Evolutionary conservation across 1,140 invertebrate species (phyloP).

Genomic region (Mylabris phalerata): DNA sequence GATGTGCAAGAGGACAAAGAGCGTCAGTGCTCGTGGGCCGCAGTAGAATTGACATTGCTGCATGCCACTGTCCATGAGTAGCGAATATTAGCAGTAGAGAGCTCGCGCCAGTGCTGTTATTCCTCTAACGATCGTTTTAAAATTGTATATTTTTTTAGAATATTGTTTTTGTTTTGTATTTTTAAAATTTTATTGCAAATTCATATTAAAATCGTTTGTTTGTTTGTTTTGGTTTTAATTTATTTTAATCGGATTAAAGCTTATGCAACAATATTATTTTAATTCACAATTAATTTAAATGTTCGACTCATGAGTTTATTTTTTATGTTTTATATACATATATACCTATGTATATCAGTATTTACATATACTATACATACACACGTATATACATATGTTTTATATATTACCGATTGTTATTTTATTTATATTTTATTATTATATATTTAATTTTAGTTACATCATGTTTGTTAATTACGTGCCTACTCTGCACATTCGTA

Average conservation of each 20-base stretch:
- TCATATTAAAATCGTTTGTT: not conserved
- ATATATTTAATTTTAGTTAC: slow-evolving; percentile 19
- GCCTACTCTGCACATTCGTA: slow-evolving; percentile 32
- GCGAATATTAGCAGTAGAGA: slow-evolving; percentile 26
- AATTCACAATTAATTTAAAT: slow-evolving; percentile 23
- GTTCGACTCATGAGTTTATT: slow-evolving; percentile 18
- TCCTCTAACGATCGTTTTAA: slow-evolving; percentile 17
- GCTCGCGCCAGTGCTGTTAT: slow-evolving; percentile 29
- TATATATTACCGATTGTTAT: slow-evolving; percentile 18
- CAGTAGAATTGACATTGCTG: slow-evolving; percentile 37
- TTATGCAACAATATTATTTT: slow-evolving; percentile 13
- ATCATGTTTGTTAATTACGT: slow-evolving; percentile 27
- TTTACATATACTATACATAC: slow-evolving; percentile 19
- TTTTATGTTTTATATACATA: slow-evolving; percentile 23
- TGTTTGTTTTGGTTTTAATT: no score
- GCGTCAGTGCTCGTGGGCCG: slow-evolving; percentile 36
- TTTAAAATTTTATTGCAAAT: not conserved
- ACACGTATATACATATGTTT: slow-evolving; percentile 27
- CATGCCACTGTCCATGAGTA: slow-evolving; percentile 36
- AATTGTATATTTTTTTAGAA: slow-evolving; percentile 18
- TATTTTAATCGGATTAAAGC: slow-evolving; percentile 5
- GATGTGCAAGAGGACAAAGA: slow-evolving; percentile 40
- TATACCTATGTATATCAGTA: slow-evolving; percentile 23
- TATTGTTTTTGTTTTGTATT: slow-evolving; percentile 5
- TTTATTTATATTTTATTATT: not conserved